phyloP scores from a whole-genome alignment of 2,888 invertebrate species.

The Heliconius aoede region DNA sequence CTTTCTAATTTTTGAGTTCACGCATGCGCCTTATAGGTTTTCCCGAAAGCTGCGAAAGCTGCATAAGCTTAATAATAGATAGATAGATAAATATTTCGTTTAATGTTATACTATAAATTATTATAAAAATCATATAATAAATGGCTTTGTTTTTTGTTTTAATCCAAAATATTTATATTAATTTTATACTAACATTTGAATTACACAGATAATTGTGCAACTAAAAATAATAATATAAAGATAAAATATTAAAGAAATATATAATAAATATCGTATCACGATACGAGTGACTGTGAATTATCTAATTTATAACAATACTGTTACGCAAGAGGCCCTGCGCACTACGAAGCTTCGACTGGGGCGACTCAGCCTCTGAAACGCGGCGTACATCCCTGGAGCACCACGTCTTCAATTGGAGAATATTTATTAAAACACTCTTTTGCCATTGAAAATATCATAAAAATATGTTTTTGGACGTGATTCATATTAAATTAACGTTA shows the following conservation, averaged over 20 bases:
- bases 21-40: slow-evolving; percentile 73
- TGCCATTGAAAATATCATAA: slow-evolving; percentile 44
- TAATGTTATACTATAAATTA: not conserved
- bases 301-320: slow-evolving; percentile 67
- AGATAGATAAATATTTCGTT: slow-evolving; percentile 6
- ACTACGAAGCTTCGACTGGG: slow-evolving; percentile 75
- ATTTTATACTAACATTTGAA: no score
- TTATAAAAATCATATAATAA: not conserved
- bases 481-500: slow-evolving; percentile 55
- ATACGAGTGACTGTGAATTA: slow-evolving; percentile 46
- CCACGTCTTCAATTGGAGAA: slow-evolving; percentile 50
- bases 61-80: slow-evolving; percentile 58
- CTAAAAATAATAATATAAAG: not conserved
- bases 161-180: not conserved
- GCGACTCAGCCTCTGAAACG: slow-evolving; percentile 74
- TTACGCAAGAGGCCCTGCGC: slow-evolving; percentile 80
- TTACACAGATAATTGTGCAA: not conserved
- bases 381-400: slow-evolving; percentile 69
- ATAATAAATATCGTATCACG: slow-evolving; percentile 19
- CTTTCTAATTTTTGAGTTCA: slow-evolving; percentile 68
- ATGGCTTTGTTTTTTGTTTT: not conserved
- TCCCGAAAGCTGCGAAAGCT: slow-evolving; percentile 76
- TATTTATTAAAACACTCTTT: slow-evolving; percentile 30
- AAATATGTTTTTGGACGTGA: slow-evolving; percentile 46
- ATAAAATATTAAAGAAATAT: not conserved